Percentiles rank a stretch among this genome's conserved stretches.
These are phyloP conservation scores for Epizoanthus fatuus DNA, from an alignment of 92 coral and sea anemone species.

Conservation along the genomic window DNA sequence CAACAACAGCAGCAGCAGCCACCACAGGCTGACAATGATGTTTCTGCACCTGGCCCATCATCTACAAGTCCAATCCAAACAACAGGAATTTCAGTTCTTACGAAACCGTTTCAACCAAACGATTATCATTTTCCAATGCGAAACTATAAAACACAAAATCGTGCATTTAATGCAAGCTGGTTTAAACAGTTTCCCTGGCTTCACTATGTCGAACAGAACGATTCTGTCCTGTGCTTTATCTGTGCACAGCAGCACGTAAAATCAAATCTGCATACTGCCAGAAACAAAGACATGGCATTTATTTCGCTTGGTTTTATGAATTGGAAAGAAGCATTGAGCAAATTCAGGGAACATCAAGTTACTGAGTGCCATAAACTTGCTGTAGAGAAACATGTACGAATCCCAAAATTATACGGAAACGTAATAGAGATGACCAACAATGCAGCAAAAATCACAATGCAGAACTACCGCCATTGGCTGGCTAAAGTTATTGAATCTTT, in stretches of 20 bases:
- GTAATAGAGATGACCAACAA: slow-evolving; percentile 37
- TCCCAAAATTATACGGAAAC: slow-evolving; percentile 67
- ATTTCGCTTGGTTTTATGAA: slow-evolving; percentile 61
- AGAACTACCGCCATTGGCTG: slow-evolving; percentile 42
- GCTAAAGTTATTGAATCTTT: slow-evolving; percentile 40
- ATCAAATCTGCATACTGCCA: slow-evolving; percentile 60
- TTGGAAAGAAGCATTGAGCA: slow-evolving; percentile 75
- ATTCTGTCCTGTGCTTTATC: slow-evolving; percentile 73
- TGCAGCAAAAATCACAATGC: slow-evolving; percentile 53
- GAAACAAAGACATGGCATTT: slow-evolving; percentile 72
- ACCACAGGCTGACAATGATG: slow-evolving; percentile 32
- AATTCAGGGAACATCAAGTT: slow-evolving; percentile 72
- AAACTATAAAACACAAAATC: slow-evolving; percentile 63
- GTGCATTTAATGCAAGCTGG: slow-evolving; percentile 77
- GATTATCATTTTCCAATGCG: slow-evolving; percentile 72
- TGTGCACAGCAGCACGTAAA: slow-evolving; percentile 67
- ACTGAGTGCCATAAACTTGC: slow-evolving; percentile 73
- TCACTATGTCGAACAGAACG: slow-evolving; percentile 72
- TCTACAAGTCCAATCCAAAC: slow-evolving; percentile 29
- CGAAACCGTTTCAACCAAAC: slow-evolving; percentile 57
- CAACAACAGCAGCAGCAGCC: slow-evolving; percentile 22
- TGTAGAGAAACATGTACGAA: slow-evolving; percentile 56
- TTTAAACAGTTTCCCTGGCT: slow-evolving; percentile 80
- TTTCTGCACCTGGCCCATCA: slow-evolving; percentile 20
- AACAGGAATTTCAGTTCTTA: slow-evolving; percentile 38